A percentile compares a stretch with the other conserved stretches of the same genome.
These are phyloP conservation scores for Rhagonycha lutea DNA, from an alignment of 2,888 invertebrate genomes.

Conservation along the genomic window DNA sequence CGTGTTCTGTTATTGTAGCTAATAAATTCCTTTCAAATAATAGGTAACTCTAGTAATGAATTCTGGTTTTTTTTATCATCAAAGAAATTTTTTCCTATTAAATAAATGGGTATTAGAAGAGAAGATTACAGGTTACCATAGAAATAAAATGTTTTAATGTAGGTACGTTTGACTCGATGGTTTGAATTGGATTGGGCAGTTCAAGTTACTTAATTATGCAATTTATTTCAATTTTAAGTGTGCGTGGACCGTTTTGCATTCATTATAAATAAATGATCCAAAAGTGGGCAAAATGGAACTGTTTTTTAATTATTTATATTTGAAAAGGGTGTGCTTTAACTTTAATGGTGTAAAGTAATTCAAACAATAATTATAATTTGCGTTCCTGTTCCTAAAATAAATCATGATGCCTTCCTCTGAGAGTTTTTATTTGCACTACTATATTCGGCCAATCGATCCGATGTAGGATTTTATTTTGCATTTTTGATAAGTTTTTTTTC, in stretches of 20 bases:
- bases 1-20: not conserved
- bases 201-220: constrained; percentile 16
- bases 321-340: not conserved
- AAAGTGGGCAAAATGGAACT: constrained; percentile 5
- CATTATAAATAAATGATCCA: not conserved
- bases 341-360: not conserved
- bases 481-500: not conserved
- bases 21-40: not conserved
- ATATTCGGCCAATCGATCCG: not conserved
- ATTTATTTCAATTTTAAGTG: constrained; percentile 15
- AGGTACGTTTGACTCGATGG: not conserved
- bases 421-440: not conserved
- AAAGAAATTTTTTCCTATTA: not conserved
- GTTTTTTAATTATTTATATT: not conserved
- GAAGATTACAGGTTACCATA: constrained; percentile 2
- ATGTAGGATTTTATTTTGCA: not conserved
- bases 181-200: not conserved
- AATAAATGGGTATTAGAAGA: not conserved
- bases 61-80: not conserved
- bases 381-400: not conserved
- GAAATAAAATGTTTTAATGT: not conserved
- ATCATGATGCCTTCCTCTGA: not conserved
- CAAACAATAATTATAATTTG: not conserved
- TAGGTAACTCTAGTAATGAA: not conserved
- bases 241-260: constrained; percentile 3